Evolutionary conservation across 1,140 invertebrate genomes (phyloP), one percentile per base, ranked within the genome.

Genomic region (Odontomachus brunneus): DNA sequence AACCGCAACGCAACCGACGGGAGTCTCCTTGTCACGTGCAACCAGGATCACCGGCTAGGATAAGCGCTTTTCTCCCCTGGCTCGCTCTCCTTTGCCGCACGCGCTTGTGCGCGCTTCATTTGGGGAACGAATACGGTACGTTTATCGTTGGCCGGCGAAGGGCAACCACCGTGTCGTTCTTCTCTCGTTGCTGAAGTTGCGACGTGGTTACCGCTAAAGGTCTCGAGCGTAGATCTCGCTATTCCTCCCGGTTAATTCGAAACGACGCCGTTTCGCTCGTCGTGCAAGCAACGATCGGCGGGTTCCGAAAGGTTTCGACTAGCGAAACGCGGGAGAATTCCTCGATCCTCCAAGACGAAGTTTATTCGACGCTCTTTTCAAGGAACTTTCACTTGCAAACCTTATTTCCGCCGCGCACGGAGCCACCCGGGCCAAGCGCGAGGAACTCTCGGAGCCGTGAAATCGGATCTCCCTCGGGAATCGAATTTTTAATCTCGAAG

Each of bases 21-120:
- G 67, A 85, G 75, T 83, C 80, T 82, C 85, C 65, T 71, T 80
- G 65, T 88, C 86, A 87, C 86, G 86, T 55, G 75, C 85, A 63
- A 87, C 75, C 85, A 26, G 74, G 74, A 87, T 87, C 87, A 80
- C 72, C 85, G 38, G 71, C 44, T 72, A n/a, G 86, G 60, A 80
- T 81, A 85, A 88, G 88, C 84, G 82, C 67, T 81, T 81, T 55
- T 59, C 53, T 63, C 60, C 44, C 26, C 51, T 66, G 73, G 60
- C 24, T 69, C 44, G 33, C 29, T 51, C 29, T 51, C 48, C 15
- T 55, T 57, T 65, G 15, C 55, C 33, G 22, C 26, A 44, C 38
- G 38, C 38, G 38, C 38, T 33, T 5, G 2, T 33, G 38, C 38
- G 9, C 74, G 60, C 73, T 66, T 66, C 59, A 38, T 63, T 66